phyloP scores from a whole-genome alignment of 2,113 vertebrate genomes.

The Shinisaurus crocodilurus region DNA sequence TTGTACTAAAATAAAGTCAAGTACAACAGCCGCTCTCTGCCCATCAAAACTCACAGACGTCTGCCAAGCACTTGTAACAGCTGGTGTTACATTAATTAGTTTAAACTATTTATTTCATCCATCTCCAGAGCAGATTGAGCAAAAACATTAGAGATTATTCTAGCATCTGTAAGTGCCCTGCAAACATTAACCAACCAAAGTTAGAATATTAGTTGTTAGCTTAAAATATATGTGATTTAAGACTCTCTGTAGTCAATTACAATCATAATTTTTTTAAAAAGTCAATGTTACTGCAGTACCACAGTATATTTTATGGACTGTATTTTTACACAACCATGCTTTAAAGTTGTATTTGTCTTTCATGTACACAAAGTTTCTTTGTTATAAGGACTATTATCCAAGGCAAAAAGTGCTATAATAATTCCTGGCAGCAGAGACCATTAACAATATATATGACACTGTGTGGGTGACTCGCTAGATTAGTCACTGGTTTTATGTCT shows the following conservation, averaged over 20 bases:
- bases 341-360: conserved; percentile 71
- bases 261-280: conserved; percentile 54
- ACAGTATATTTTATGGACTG: conserved; percentile 56
- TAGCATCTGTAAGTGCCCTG: conserved; percentile 99
- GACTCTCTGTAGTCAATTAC: conserved; percentile 42
- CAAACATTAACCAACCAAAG: conserved; percentile 96
- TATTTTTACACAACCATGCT: conserved; percentile 55
- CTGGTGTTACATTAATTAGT: conserved; percentile 99
- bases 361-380: conserved; percentile 73
- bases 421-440: conserved; percentile 80
- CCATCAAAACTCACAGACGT: conserved; percentile 99
- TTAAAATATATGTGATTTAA: conserved; percentile 83
- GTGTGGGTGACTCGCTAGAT: conserved; percentile 81
- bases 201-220: conserved; percentile 91
- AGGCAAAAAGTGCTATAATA: conserved; percentile 77
- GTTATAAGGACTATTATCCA: conserved; percentile 74
- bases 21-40: conserved; percentile 89
- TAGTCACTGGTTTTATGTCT: conserved; percentile 83
- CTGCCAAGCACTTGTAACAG: conserved; percentile 99
- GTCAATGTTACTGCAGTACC: conserved; percentile 25
- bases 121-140: conserved; percentile 99
- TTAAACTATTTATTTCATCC: conserved; percentile 99
- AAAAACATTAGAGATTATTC: conserved; percentile 99
- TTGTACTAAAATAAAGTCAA: conserved; percentile 97
- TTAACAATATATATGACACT: conserved; percentile 84